phyloP scores from a whole-genome alignment of 2,113 vertebrate genomes.

The Hassar affinis region DNA sequence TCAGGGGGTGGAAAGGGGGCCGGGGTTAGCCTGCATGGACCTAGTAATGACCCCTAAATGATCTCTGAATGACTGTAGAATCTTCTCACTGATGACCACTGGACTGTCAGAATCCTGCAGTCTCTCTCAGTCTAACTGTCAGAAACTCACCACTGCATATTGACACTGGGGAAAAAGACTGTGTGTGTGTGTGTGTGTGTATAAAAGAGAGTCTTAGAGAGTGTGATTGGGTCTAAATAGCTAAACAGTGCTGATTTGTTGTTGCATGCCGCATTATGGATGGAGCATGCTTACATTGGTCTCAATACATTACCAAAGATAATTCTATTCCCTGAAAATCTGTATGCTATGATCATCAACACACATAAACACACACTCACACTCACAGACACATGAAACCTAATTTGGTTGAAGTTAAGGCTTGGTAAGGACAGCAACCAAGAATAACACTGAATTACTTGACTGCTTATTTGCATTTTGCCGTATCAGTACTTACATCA shows the following conservation, averaged over 20 bases:
- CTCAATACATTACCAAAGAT: background rate
- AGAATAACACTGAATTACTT: background rate
- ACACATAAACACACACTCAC: background rate
- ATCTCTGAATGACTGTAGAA: constrained; percentile 49
- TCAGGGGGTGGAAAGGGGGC: constrained; percentile 30
- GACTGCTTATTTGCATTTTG: background rate
- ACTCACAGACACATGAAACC: background rate
- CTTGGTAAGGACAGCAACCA: background rate
- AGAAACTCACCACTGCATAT: constrained; percentile 2
- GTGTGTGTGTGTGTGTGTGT: background rate
- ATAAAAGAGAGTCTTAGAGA: background rate
- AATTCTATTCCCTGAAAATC: background rate
- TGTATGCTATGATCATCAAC: background rate
- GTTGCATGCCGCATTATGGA: background rate
- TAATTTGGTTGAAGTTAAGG: background rate
- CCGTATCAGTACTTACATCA: background rate
- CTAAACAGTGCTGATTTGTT: no score
- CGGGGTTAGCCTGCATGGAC: constrained; percentile 43
- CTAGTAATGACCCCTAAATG: constrained; percentile 28
- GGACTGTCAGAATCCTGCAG: constrained; percentile 16
- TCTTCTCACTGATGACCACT: constrained; percentile 50
- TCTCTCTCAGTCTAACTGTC: background rate
- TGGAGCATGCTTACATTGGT: background rate
- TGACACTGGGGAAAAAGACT: no score
- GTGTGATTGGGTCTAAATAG: background rate